Base-by-base conservation (phyloP, 2,888 invertebrate genomes). In the Creontiades dilutus region DNA sequence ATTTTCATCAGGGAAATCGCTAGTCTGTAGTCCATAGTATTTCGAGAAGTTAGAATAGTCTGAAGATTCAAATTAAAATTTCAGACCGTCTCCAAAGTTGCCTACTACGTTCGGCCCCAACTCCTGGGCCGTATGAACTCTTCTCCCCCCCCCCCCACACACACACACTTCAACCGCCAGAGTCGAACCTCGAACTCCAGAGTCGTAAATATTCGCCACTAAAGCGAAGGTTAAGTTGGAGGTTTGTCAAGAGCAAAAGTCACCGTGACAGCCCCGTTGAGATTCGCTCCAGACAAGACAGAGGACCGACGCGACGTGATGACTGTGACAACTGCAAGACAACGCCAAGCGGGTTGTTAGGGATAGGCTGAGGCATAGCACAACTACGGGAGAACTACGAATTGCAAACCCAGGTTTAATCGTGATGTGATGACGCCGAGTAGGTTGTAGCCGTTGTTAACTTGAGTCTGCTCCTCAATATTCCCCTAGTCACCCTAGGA, bases 391-490 rank as follows among this genome's bases (percentile, higher is more conserved):
- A 27, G 75, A 78, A 46, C 46, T 46, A 9, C 19, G 19, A 46
- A 78, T 37, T 37, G 28, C 4, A 14, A n/a, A 9, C 37, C 9
- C 37, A 16, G 47, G 47, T 0, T 19, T 16, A 37, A 28, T 27
- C 5, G 27, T 12, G 27, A 2, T 76, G 76, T 76, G 78, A 78
- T 16, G 82, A 48, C 52, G n/a, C 52, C 82, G 23, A 52, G 82
- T 19, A 47, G 82, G 47, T 52, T 82, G 52, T 82, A 82, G 82
- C 27, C 47, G 52, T 82, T 82, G 82, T 82, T 82, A 52, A 52
- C 52, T 23, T 23, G 23, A 37, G 7, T 7, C 82, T 23, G 82
- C 37, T 7, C 52, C 52, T 19, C 48, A 52, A 82, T 19, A 52
- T 19, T 52, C 23, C 27, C 7, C n/a, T 23, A 52, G 78, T 37